phyloP scores from a whole-genome alignment of 2,113 vertebrate species.

The Coptodon rendalli region DNA sequence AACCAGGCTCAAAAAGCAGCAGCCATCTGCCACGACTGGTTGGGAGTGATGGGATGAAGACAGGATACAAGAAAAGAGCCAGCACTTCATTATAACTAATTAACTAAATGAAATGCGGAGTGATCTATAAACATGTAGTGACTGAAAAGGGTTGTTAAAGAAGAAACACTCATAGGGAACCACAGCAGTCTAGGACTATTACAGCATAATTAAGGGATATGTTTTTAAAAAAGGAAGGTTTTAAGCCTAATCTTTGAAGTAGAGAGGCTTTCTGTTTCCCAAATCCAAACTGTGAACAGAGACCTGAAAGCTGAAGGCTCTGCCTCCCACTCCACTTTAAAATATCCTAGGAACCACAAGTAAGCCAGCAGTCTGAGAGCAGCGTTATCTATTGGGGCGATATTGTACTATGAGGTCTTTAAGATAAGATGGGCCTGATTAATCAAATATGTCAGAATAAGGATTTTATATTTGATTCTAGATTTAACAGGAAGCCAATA shows the following conservation, averaged over 20 bases:
- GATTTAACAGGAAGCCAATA: neutral
- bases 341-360: neutral
- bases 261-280: neutral
- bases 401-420: neutral
- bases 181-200: neutral
- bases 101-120: neutral
- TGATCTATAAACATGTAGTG: neutral
- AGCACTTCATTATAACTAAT: neutral
- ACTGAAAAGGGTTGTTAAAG: neutral
- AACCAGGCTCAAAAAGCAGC: too few species aligned
- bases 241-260: neutral
- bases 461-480: neutral
- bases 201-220: neutral
- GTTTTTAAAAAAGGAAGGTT: neutral
- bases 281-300: neutral
- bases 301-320: neutral
- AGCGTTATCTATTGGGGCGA: neutral
- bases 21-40: too few species aligned
- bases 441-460: neutral
- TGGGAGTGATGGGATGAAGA: too few species aligned
- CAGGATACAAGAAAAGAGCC: too few species aligned
- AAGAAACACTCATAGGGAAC: neutral
- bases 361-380: neutral
- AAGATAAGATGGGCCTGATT: neutral
- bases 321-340: neutral